Evolutionary conservation across 2,888 invertebrate genomes (phyloP), one percentile per base, ranked within the genome.

Genomic region (Cephus runcator): DNA sequence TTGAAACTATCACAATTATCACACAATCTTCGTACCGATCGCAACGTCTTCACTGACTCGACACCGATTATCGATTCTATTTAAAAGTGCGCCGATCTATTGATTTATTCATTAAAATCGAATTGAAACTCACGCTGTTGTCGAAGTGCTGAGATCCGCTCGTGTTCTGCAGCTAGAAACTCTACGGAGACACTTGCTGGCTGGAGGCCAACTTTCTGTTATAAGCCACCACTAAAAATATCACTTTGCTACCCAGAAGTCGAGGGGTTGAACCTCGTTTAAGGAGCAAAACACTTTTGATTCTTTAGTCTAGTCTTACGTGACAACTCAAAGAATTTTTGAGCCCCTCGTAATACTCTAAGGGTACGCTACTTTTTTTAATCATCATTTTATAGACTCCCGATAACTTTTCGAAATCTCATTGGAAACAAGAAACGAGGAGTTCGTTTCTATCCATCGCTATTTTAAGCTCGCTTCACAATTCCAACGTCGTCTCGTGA

Each of bases 151-250:
- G 79, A 76, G 76, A 79, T 79, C 79, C 69, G 74, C 69, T 79
- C 79, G 79, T 36, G 79, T 79, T 79, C 79, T 79, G 79, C 74
- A 73, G 79, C 79, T 35, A 73, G 69, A 73, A 73, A 34, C 30
- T 69, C 74, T 76, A 77, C 76, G 79, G 76, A 74, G 76, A 76
- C 79, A 79, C 79, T 79, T 79, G 79, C 79, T 79, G 79, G 79
- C 79, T 76, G 33, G 9, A 15, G 69, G 73, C 79, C 79, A 79
- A 74, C 12, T 36, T 36, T 23, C 69, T 69, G 34, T 33, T 76
- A 76, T 77, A 79, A 79, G 76, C 76, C 76, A 76, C 76, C 74
- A 73, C 79, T 79, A 79, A 79, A 79, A 79, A 79, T 79, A 79
- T 79, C 76, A 69, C 79, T 79, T 77, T 74, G 40, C 31, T 75